Base-by-base conservation (phyloP, 1,140 invertebrate genomes). In the Drosophila erecta region DNA sequence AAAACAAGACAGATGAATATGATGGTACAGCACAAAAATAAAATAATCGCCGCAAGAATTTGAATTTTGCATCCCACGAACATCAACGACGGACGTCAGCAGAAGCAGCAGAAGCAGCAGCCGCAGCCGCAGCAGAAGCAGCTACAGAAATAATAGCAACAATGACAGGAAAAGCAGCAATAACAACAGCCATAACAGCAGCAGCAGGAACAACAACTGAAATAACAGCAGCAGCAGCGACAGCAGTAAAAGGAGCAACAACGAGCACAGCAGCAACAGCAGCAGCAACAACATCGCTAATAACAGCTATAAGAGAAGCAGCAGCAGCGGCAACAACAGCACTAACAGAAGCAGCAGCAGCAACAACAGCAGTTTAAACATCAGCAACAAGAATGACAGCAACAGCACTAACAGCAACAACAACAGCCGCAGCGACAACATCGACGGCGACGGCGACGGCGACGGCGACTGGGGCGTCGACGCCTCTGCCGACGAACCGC, bases 1-100 rank as follows among this genome's bases (percentile, higher is more conserved):
- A 17, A 17, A 17, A 4, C 24, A 24, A 44, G 30, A 40, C 35
- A 24, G 20, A 53, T 54, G 43, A 37, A 43, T 55, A 85, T 81
- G 67, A 85, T 81, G 67, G 78, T 86, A 86, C 62, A 79, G 79
- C 58, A 81, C 55, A 81, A 86, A 86, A 84, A 85, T 76, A 80
- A 85, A 73, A 65, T 46, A 83, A 80, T 73, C 58, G 51, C 38
- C 60, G 47, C 51, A 72, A 75, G 69, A 77, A 81, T 86, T 81
- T 71, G 58, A 87, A 73, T 86, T 85, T 87, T 87, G 83, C 83
- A 86, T 86, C 83, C 83, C 83, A 86, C 83, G 54, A 71, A 51
- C 46, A 59, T 51, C 53, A 58, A 78, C 65, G 22, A 37, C 40
- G 30, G 6, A 38, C 61, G 27, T 47, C 73, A 57, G 40, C 41